Base-by-base conservation (phyloP, 2,113 vertebrate genomes). In the Phocoena sinus region DNA sequence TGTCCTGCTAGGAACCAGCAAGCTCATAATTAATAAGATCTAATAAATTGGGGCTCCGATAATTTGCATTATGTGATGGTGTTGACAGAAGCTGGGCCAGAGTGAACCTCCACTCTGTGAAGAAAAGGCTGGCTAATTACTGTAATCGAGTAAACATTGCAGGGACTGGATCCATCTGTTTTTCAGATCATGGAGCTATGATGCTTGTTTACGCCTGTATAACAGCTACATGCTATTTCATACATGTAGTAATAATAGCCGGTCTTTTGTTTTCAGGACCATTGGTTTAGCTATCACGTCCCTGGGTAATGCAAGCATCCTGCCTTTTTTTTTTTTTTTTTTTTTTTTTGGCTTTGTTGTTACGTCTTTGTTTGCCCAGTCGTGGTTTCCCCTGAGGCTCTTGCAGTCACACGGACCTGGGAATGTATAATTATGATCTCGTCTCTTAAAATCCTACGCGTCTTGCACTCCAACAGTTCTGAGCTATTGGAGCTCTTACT, bases 221-320 rank as follows among this genome's bases (percentile, higher is more conserved):
- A 15, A n/a, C 0, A 2, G 38, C 53, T 44, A n/a, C 5, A 0
- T 36, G 21, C 23, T 17, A 0, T 50, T 56, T 60, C n/a, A 2
- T 3, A 10, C 18, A 23, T 8, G 28, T 31, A 26, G 11, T 21
- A 26, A 31, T 17, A 7, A 50, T 6, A 60, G n/a, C 47, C 11
- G 13, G 31, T 74, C 73, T 77, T 71, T 21, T 10, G 53, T 17
- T 68, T 92, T 14, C 21, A 25, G 56, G 53, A 63, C 38, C 21
- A 8, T 41, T 28, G 8, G 20, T 56, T 38, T 63, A 60, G 20
- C 31, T 15, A 14, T 8, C n/a, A 15, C 5, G 1, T 44, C 10
- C 41, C 41, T 33, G 44, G 74, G 44, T 63, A 18, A 38, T 14
- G 73, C 62, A 4, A 80, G 21, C 17, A 12, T 68, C 31, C 36